Evolutionary conservation across 2,113 vertebrate genomes (phyloP), one percentile per base, ranked within the genome.

Genomic region (Dendropsophus ebraccatus): DNA sequence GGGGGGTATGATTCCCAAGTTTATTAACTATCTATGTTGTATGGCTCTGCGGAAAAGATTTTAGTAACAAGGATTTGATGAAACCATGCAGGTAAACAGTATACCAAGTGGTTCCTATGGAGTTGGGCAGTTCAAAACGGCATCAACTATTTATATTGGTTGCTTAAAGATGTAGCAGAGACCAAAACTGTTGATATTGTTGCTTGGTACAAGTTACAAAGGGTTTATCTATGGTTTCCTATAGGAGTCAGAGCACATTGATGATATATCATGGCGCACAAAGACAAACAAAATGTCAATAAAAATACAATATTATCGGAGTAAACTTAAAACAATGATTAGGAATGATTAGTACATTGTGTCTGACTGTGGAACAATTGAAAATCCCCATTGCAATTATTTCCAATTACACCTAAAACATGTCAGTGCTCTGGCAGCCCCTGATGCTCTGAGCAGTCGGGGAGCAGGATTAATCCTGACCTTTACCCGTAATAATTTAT

Each of bases 401-500:
- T 87, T 80, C 65, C 86, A 88, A 81, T 90, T 86, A 88, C n/a
- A 21, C 13, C 85, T 6, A 67, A 80, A 84, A 78, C 72, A 83
- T 70, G 87, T 87, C 89, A 87, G 23, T 87, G 72, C 67, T 84
- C 88, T 87, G 90, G 86, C 84, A 76, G 30, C 54, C 58, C 30
- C 37, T 16, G 50, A 75, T 74, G 82, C 54, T 75, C 16, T 56
- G 8, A 80, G 88, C 77, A 82, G 86, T 65, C 72, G 56, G 45
- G 8, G 37, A 47, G 87, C 25, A 50, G 72, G 83, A 84, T 84
- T 76, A 88, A 60, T 52, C 7, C 41, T 37, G 88, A 85, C 56
- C 75, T 90, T 91, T 87, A 88, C 56, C 88, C 88, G 89, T 90
- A 87, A 90, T 92, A 90, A 87, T 54, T 65, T 81, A 21, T 88